phyloP scores from a whole-genome alignment of 2,888 invertebrate species.

The Apodemia hepburni region DNA sequence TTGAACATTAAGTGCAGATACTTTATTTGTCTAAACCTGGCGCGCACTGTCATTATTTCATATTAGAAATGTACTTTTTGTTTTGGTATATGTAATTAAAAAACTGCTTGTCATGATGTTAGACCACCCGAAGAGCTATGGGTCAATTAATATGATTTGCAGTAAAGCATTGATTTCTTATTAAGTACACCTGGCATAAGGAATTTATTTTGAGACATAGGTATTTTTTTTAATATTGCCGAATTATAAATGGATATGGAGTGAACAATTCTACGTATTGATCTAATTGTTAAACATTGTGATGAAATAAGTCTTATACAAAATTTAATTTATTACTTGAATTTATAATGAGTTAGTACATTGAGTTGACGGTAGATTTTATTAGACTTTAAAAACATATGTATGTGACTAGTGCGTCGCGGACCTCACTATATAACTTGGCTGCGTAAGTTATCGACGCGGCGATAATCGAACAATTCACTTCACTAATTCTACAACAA shows the following conservation, averaged over 20 bases:
- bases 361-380: not conserved
- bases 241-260: not conserved
- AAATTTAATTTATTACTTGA: not conserved
- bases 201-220: not conserved
- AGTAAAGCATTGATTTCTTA: slow-evolving; percentile 5
- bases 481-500: slow-evolving; percentile 76
- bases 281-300: not conserved
- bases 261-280: not conserved
- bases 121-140: slow-evolving; percentile 36
- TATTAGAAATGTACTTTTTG: slow-evolving; percentile 37
- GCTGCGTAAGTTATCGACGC: slow-evolving; percentile 41
- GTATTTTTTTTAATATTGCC: not conserved
- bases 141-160: slow-evolving; percentile 4
- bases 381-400: slow-evolving; percentile 26
- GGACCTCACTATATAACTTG: slow-evolving; percentile 45
- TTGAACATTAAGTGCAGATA: slow-evolving; percentile 79
- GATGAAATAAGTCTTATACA: not conserved
- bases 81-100: slow-evolving; percentile 39
- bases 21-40: slow-evolving; percentile 74
- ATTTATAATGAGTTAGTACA: not conserved
- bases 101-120: slow-evolving; percentile 39
- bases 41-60: slow-evolving; percentile 63
- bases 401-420: slow-evolving; percentile 69
- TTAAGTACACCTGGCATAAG: not conserved
- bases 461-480: slow-evolving; percentile 48